phyloP scores from a whole-genome alignment of 2,888 invertebrate genomes.

The Ectemnius lituratus region DNA sequence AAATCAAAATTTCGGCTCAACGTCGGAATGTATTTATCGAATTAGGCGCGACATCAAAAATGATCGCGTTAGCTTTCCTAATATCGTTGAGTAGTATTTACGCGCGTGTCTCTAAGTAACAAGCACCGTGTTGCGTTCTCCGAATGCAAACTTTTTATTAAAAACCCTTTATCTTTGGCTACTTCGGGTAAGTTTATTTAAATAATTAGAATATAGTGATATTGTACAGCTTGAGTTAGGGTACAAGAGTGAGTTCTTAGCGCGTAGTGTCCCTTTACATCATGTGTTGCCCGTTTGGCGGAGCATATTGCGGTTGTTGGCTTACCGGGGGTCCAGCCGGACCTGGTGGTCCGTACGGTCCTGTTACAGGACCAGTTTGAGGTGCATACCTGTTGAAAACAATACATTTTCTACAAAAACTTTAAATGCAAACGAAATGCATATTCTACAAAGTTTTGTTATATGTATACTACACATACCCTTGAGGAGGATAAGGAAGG shows the following conservation, averaged over 20 bases:
- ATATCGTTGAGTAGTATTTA: constrained; percentile 13
- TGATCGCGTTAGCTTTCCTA: constrained; percentile 28
- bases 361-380: constrained; percentile 65
- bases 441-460: too few species aligned
- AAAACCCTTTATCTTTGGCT: constrained; percentile 70
- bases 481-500: constrained; percentile 67
- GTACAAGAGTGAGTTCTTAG: constrained; percentile 57
- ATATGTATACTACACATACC: constrained; percentile 56
- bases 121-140: constrained; percentile 38
- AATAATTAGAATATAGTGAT: constrained; percentile 69
- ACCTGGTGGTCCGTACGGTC: constrained; percentile 66
- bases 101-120: constrained; percentile 29
- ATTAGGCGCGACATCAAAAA: constrained; percentile 25
- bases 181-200: constrained; percentile 66
- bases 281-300: constrained; percentile 74
- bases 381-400: constrained; percentile 65
- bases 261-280: constrained; percentile 65
- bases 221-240: constrained; percentile 69
- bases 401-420: constrained; percentile 1
- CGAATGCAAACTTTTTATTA: constrained; percentile 55
- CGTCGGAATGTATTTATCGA: constrained; percentile 42
- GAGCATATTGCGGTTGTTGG: constrained; percentile 71
- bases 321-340: constrained; percentile 63
- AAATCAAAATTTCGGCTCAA: constrained; percentile 13
- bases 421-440: too few species aligned